Percentiles rank a stretch among this genome's conserved stretches.
Evolutionary conservation across 2,888 invertebrate genomes (phyloP).

Genomic region (Acleris cristana): DNA sequence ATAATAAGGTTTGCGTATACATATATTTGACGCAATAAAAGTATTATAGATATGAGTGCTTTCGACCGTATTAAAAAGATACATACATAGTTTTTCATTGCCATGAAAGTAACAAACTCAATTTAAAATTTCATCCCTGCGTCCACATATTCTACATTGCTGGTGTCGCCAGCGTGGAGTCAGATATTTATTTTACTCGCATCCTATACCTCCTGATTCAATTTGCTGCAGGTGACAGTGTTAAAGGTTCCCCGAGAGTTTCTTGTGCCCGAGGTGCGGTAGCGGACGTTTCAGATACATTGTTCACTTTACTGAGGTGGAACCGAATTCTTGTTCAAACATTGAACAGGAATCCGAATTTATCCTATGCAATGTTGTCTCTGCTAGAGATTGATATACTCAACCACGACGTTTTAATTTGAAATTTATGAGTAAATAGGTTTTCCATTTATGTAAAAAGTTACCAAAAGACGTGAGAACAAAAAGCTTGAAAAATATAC

Average conservation of each 20-base stretch:
- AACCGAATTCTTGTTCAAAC: constrained; percentile 3
- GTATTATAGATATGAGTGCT: too few species aligned
- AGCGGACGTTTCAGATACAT: constrained; percentile 25
- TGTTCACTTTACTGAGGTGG: constrained; percentile 22
- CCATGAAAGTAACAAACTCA: constrained; percentile 11
- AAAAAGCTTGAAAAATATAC: too few species aligned
- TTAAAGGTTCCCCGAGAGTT: constrained; percentile 25
- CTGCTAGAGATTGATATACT: too few species aligned
- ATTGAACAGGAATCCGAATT: not conserved
- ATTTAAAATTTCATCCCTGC: constrained; percentile 30
- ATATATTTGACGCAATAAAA: too few species aligned
- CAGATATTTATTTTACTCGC: constrained; percentile 34
- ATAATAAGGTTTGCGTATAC: too few species aligned
- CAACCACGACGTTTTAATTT: too few species aligned
- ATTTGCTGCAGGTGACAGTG: constrained; percentile 36
- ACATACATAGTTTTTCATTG: constrained; percentile 1
- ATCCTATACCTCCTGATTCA: constrained; percentile 35
- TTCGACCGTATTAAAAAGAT: not conserved
- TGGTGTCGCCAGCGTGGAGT: constrained; percentile 23
- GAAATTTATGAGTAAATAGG: too few species aligned
- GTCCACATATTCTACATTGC: constrained; percentile 16
- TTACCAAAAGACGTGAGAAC: too few species aligned
- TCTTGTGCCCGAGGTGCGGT: constrained; percentile 7
- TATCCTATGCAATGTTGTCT: not conserved
- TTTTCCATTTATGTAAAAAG: too few species aligned